Base-by-base conservation (phyloP, 2,888 invertebrate genomes). In the Gisinianus flammeolus region DNA sequence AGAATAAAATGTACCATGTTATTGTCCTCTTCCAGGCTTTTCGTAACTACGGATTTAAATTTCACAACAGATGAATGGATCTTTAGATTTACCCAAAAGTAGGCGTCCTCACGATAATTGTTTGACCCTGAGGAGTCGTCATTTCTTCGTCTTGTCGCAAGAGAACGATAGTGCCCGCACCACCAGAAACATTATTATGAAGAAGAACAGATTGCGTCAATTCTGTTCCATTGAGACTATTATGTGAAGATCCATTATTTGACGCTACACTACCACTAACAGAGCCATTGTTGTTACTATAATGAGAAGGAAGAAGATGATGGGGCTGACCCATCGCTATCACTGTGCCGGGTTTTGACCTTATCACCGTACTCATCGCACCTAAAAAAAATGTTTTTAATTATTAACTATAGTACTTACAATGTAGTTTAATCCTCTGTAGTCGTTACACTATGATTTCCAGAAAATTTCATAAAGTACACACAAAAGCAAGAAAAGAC, bases 41-140 rank as follows among this genome's bases (percentile, higher is more conserved):
- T n/a, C n/a, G n/a, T n/a, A n/a, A 24, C 3, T 28, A 28, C 26
- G 24, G 24, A 28, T 0, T 62, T 62, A 26, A 62, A 44, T 12
- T 16, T 62, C 16, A 62, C 12, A 12, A 12, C n/a, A n/a, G 54
- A 54, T 12, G 19, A 16, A 16, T n/a, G n/a, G 54, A 66, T 26
- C 24, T 58, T 52, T 64, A 66, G 24, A 31, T 73, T 79, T 79
- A 83, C 83, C 80, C 81, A 70, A 83, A 80, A 69, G 80, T 74
- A 80, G 84, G 83, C 24, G 83, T 77, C 10, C 84, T 82, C 56
- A 83, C 83, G 44, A 83, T 81, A 69, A 83, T 83, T 8, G 83
- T 82, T 79, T 83, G 83, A 54, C 82, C 81, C 54, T 76, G 79
- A 79, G 79, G 81, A 54, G 75, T 79, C 72, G 66, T 78, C 33